Base-by-base conservation (phyloP, 1,140 invertebrate genomes). In the Chionoecetes opilio region DNA sequence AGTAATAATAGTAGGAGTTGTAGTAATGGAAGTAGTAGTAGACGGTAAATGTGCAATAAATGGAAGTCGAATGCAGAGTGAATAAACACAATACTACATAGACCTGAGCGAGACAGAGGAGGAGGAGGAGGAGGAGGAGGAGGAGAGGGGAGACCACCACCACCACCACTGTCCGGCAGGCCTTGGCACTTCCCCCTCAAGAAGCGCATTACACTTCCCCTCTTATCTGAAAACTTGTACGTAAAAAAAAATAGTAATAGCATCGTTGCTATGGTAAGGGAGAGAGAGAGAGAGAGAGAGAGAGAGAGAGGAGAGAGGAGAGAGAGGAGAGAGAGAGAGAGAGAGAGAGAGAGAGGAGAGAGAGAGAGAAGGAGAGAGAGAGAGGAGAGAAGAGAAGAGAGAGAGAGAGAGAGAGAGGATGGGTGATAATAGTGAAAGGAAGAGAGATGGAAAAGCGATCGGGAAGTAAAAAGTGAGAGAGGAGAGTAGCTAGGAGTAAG, bases 191-290 rank as follows among this genome's bases (percentile, higher is more conserved):
- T 93, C 86, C 92, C 92, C 92, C 92, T 93, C 92, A 93, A 93
- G 92, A 93, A 32, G 35, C 92, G 37, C 84, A 93, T 85, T 93
- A 93, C 32, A 9, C 82, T 85, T 93, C 92, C 92, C 84, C 92
- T 93, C 84, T 86, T 87, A 87, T 93, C 92, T 93, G 92, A 93
- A 93, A 93, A 93, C 82, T 93, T 93, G 92, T 85, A 17, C 75
- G 38, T 85, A 93, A 90, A 93, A 85, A 93, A 85, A 82, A 82
- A 53, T 37, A 37, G 92, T 86, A 93, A 93, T 93, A 46, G 92
- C 92, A 93, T 93, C 84, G 92, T 93, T 93, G 92, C 38, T 86
- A 84, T 63, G 90, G 53, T 32, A 63, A 53, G 53, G 14, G 46
- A 63, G 90, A 75, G 46, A 91, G 37, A 85, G 82, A 93, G 82